These are phyloP conservation scores for Epinotia ramella DNA, from an alignment of 2,888 invertebrate genomes.

Conservation along the genomic window DNA sequence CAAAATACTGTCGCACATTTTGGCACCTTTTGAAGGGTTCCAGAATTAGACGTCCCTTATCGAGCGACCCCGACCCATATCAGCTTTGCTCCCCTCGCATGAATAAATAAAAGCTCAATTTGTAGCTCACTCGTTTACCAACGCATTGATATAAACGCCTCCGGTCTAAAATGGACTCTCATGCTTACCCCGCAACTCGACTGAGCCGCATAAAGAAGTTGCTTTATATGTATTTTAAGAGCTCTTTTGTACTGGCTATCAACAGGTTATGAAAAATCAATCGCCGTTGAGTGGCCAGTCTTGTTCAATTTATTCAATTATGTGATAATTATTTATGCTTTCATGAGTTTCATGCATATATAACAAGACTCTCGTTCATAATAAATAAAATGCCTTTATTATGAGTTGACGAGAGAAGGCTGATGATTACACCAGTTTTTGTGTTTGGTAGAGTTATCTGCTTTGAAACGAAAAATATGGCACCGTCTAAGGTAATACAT, in stretches of 20 bases:
- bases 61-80: conserved; percentile 81
- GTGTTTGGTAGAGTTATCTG: conserved; percentile 1
- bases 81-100: conserved; percentile 77
- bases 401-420: not conserved
- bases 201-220: conserved; percentile 48
- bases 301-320: conserved; percentile 28
- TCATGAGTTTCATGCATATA: too few relatives aligned
- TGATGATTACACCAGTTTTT: conserved; percentile 9
- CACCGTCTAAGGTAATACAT: not conserved
- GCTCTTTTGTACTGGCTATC: conserved; percentile 58
- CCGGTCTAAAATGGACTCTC: conserved; percentile 68
- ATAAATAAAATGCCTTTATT: conserved; percentile 21
- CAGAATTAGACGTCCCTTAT: conserved; percentile 74
- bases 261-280: conserved; percentile 68
- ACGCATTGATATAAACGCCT: conserved; percentile 70
- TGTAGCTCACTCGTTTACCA: conserved; percentile 77
- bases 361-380: conserved; percentile 3
- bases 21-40: conserved; percentile 66
- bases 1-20: conserved; percentile 62
- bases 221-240: conserved; percentile 49
- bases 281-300: conserved; percentile 59
- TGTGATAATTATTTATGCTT: conserved; percentile 43
- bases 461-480: not conserved
- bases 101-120: conserved; percentile 84
- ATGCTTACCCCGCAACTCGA: conserved; percentile 56